Base-by-base conservation (phyloP, 2,888 invertebrate genomes). In the Biston betularia region DNA sequence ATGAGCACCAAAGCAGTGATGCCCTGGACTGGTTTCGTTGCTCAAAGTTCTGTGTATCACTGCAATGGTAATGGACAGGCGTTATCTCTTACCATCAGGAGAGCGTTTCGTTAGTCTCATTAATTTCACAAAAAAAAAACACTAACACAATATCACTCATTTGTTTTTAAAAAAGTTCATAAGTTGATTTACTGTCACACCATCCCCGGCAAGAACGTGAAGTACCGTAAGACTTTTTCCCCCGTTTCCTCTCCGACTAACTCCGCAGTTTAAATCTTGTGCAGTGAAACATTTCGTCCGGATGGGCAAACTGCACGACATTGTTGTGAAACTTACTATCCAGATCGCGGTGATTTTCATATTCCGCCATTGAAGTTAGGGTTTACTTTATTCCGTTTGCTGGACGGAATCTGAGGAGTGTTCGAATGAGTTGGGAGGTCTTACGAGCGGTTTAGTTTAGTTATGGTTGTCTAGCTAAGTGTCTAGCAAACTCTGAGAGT, bases 261-360 rank as follows among this genome's bases (percentile, higher is more conserved):
- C 68, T 75, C 72, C 60, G 60, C 73, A 71, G 70, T 72, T 74
- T 65, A 73, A 75, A 73, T 75, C 72, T 75, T 57, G 53, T 58
- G 71, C 61, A 58, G 68, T 65, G 63, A 60, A 68, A 71, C 73
- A 75, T 71, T 73, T 63, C 49, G 56, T 45, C 65, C 66, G 61
- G 57, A 14, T 42, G 40, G n/a, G 45, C 53, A 34, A 55, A 38
- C n/a, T 57, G 34, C 14, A 24, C 24, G 52, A 49, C 54, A 58
- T 67, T 58, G 57, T 59, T 58, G 66, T 38, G 35, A n/a, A 55
- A 58, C 58, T 66, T 55, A 56, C 38, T 54, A 53, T 63, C 53
- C 55, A 50, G 12, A 14, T 55, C 44, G 52, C 11, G 40, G 7
- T 33, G 40, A n/a, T 45, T 56, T 57, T 63, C 50, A 52, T 63